Evolutionary conservation across 2,888 invertebrate genomes (phyloP).

Genomic region (Biston stratarius): DNA sequence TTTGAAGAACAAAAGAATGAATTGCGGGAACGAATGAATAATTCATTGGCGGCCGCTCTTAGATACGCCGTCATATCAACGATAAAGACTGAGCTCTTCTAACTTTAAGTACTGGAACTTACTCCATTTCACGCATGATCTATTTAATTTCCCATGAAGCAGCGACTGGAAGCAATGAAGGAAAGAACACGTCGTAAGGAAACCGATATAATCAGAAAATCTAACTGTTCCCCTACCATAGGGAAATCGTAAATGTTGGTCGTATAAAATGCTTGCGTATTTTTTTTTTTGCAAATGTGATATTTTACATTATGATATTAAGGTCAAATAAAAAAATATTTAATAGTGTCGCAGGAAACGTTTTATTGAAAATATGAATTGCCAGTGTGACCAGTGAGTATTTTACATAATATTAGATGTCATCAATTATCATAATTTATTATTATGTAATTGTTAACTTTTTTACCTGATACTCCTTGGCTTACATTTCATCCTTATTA

Average conservation of each 20-base stretch:
- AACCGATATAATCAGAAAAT: slow-evolving; percentile 16
- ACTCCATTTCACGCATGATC: slow-evolving; percentile 45
- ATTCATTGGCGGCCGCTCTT: slow-evolving; percentile 59
- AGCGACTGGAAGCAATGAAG: slow-evolving; percentile 20
- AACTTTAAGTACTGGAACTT: slow-evolving; percentile 50
- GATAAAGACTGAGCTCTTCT: slow-evolving; percentile 54
- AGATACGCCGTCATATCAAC: slow-evolving; percentile 64
- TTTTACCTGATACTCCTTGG: too few relatives aligned
- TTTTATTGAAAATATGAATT: too few relatives aligned
- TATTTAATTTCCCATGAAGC: slow-evolving; percentile 30
- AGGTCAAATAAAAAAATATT: background rate
- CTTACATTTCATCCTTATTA: too few relatives aligned
- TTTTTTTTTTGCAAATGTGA: background rate
- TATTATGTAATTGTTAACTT: too few relatives aligned
- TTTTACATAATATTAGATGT: too few relatives aligned
- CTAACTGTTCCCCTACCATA: slow-evolving; percentile 6
- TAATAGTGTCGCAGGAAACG: too few relatives aligned
- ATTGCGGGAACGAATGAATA: slow-evolving; percentile 64
- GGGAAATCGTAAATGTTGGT: slow-evolving; percentile 11
- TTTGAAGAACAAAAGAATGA: slow-evolving; percentile 64
- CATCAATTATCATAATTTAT: too few relatives aligned
- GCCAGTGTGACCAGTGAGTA: too few relatives aligned
- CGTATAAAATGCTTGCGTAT: background rate
- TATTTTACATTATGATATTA: background rate
- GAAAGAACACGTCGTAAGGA: slow-evolving; percentile 29